Evolutionary conservation across 2,113 vertebrate genomes (phyloP), one percentile per base, ranked within the genome.

Genomic region (Quiscalus mexicanus): DNA sequence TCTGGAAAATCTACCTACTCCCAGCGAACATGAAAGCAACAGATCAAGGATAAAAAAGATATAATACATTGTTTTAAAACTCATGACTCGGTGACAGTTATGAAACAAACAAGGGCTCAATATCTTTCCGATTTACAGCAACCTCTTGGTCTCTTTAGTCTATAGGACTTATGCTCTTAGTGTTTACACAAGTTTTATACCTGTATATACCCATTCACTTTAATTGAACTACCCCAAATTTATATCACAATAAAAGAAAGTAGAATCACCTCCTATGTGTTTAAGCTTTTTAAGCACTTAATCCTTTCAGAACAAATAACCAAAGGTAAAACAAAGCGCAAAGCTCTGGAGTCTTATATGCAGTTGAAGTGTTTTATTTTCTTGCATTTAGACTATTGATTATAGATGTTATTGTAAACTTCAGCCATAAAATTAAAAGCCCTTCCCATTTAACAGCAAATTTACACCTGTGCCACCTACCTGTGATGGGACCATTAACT

Each of bases 341-440:
- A 33, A 95, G 95, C 92, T 92, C 92, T 85, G 31, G 74, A 85
- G 87, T 65, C 87, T 90, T 95, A 89, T 65, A 76, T 15, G 90
- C 59, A 88, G 85, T 96, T 97, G 94, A 96, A 92, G 86, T 91
- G 96, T 91, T 97, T 97, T 98, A 97, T 94, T 94, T 95, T 91
- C 93, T 73, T 91, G 84, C 59, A 94, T 89, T 97, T 77, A 77
- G 79, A 84, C 91, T 97, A 98, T 97, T 97, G 97, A 98, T 98
- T 97, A 79, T 63, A 93, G 95, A 96, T 92, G 90, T 80, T 92
- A 95, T 78, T 90, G 83, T 85, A 73, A 91, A 98, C 74, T 94
- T 76, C 45, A 83, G 59, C 12, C 87, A 80, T 90, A 87, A 96
- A 98, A 94, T 85, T 75, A 92, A 96, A 95, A 95, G 78, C 71